Base-by-base conservation (phyloP, 2,113 vertebrate species). In the Pithys albifrons region DNA sequence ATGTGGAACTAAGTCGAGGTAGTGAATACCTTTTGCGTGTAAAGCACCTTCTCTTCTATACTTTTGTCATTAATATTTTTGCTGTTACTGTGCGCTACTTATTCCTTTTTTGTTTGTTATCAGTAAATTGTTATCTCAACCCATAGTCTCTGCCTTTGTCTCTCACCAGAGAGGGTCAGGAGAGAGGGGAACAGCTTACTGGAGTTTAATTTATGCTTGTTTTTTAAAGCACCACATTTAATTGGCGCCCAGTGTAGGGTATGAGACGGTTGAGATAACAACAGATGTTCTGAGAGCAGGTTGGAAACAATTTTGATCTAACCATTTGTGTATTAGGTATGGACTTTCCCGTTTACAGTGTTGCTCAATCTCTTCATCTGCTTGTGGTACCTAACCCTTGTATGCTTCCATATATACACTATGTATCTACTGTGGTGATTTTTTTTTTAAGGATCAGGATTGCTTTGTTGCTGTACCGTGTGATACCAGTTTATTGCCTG, bases 351-450 rank as follows among this genome's bases (percentile, higher is more conserved):
- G 28, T n/a, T 87, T 78, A 12, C 49, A 20, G 8, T 70, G 65
- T 61, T 70, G 23, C 55, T 78, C 54, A 14, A 5, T 46, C 23
- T 46, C 12, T 55, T 62, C 48, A 24, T n/a, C 19, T 48, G 15
- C 19, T 3, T 70, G 19, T 46, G 28, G 39, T 46, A 54, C 55
- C 48, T 62, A 54, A 28, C 7, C 15, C 31, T 78, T 33, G 28
- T 62, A 19, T 62, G 28, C 23, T 39, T 29, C n/a, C 0, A 1
- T 28, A 20, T 41, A 23, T 39, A 24, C 1, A 0, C 65, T n/a
- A 1, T 54, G n/a, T 62, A 37, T 71, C 85, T 65, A 62, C 28
- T 28, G 12, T 2, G 1, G 28, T 46, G n/a, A 39, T 62, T 28
- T 71, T 8, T 8, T 55, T 70, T 54, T 41, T 64, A 62, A 64